Conservation (phyloP, 2,888 invertebrate genomes). For the Magallana nippona region DNA sequence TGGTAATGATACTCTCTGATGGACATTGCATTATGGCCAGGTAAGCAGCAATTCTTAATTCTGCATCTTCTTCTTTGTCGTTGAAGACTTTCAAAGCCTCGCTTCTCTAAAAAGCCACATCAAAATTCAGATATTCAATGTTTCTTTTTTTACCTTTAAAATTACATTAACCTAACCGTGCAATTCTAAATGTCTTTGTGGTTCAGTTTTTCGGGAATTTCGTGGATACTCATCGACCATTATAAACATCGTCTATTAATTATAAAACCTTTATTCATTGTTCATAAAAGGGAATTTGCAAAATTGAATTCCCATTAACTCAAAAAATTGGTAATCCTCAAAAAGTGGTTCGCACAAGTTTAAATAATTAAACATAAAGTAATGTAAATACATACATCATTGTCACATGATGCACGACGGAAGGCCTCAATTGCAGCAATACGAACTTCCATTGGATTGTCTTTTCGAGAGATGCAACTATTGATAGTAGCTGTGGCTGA, state of each 20-base stretch:
- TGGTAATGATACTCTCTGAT: conserved; percentile 86
- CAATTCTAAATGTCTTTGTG: too few species aligned
- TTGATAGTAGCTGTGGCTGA: conserved; percentile 67
- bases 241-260: too few species aligned
- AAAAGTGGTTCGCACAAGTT: not conserved
- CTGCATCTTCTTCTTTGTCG: conserved; percentile 87
- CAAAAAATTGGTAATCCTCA: too few species aligned
- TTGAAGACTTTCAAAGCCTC: conserved; percentile 85
- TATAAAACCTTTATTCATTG: not conserved
- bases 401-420: conserved; percentile 86
- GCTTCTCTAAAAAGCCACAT: conserved; percentile 61
- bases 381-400: conserved; percentile 69
- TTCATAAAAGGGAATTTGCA: not conserved
- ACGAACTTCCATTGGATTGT: conserved; percentile 86
- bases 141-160: too few species aligned
- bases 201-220: too few species aligned
- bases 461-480: conserved; percentile 80
- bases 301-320: too few species aligned
- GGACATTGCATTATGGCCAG: conserved; percentile 94
- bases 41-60: conserved; percentile 93
- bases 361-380: not conserved
- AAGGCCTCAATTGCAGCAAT: conserved; percentile 91
- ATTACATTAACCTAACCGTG: too few species aligned
- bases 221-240: too few species aligned
- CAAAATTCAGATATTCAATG: not conserved